These are phyloP conservation scores for Stercorarius parasiticus DNA, from an alignment of 2,113 vertebrate genomes.

Conservation along the genomic window DNA sequence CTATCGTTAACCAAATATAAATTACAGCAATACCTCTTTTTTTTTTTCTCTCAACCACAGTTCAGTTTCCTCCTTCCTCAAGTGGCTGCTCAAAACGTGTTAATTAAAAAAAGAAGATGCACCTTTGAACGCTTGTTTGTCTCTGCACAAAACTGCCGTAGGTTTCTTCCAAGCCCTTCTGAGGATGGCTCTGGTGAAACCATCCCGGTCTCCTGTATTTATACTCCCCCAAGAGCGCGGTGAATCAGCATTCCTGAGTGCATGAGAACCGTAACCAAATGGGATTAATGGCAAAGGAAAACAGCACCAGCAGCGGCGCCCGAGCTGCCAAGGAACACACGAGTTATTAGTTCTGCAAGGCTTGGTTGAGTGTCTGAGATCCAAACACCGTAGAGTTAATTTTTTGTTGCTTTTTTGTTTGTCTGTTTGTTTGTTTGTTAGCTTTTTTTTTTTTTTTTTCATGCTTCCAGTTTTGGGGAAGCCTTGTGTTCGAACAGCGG, in stretches of 20 bases:
- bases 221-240: neutral
- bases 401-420: neutral
- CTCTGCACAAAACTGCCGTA: neutral
- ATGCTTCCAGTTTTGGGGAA: neutral
- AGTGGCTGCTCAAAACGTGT: neutral
- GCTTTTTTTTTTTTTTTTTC: neutral
- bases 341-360: neutral
- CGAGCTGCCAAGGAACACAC: neutral
- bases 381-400: neutral
- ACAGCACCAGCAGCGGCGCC: neutral
- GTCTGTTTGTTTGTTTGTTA: neutral
- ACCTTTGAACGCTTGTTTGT: neutral
- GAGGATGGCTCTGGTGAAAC: neutral
- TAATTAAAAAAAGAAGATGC: neutral
- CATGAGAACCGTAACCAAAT: neutral
- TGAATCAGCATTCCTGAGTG: neutral
- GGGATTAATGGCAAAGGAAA: neutral
- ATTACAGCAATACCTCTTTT: neutral
- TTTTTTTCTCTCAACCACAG: neutral
- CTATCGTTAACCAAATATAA: neutral
- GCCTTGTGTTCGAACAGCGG: neutral
- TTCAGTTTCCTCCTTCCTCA: neutral
- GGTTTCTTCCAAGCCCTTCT: neutral
- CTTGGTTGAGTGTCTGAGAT: neutral
- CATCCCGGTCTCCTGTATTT: neutral